A percentile compares a stretch with the other conserved stretches of the same genome.
phyloP scores from a whole-genome alignment of 2,888 invertebrate species.

The Lycaena phlaeas region DNA sequence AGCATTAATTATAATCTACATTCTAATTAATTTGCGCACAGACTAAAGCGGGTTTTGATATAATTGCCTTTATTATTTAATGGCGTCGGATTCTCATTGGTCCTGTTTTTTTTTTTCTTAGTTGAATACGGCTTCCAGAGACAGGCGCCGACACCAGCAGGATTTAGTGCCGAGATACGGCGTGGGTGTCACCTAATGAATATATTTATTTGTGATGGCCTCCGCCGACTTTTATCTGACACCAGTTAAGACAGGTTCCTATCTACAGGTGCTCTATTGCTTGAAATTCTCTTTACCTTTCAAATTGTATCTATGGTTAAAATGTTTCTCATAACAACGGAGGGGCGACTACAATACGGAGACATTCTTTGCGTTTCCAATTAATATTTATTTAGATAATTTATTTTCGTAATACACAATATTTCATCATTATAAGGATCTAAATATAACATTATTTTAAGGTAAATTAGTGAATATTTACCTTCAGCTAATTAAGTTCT shows the following conservation, averaged over 20 bases:
- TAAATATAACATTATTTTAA: no score
- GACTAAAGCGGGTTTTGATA: background rate
- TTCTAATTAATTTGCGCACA: no score
- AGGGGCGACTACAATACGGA: no score
- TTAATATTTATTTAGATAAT: no score
- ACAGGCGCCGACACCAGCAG: slow-evolving; percentile 55
- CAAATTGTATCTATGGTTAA: slow-evolving; percentile 8
- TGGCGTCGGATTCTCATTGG: slow-evolving; percentile 26
- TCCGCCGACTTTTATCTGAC: slow-evolving; percentile 52
- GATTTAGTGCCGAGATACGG: slow-evolving; percentile 66
- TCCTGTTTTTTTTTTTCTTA: slow-evolving; percentile 34
- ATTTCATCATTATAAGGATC: no score
- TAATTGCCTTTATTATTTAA: slow-evolving; percentile 21
- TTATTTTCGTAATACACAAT: no score
- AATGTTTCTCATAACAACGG: no score
- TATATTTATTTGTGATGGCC: slow-evolving; percentile 64
- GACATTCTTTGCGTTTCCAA: no score
- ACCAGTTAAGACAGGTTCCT: slow-evolving; percentile 41
- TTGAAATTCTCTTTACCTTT: slow-evolving; percentile 18
- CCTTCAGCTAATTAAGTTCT: no score
- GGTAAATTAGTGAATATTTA: no score
- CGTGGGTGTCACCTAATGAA: slow-evolving; percentile 72
- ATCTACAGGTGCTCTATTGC: slow-evolving; percentile 26
- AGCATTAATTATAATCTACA: no score
- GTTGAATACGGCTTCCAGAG: slow-evolving; percentile 33